These are phyloP conservation scores for Aspidiotus rigidus DNA, from an alignment of 2,888 invertebrate species.

Conservation along the genomic window DNA sequence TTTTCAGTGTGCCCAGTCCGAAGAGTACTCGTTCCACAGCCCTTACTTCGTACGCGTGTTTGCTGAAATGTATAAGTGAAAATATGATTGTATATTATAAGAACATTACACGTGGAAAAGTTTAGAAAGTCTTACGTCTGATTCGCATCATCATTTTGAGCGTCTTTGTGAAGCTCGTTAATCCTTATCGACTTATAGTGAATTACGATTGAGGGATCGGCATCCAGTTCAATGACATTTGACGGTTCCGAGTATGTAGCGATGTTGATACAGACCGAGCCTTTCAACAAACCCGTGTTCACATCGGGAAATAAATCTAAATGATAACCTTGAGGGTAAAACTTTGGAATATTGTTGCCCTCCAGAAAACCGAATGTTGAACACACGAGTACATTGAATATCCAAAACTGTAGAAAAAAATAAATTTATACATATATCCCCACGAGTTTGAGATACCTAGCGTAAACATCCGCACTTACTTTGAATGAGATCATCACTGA, in stretches of 20 bases:
- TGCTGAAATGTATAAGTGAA: not conserved
- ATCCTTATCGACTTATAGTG: slow-evolving; percentile 23
- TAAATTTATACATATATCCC: too few species aligned
- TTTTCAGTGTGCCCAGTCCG: slow-evolving; percentile 5
- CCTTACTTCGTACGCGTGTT: slow-evolving; percentile 6
- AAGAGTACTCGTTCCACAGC: slow-evolving; percentile 23
- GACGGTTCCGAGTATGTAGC: slow-evolving; percentile 23
- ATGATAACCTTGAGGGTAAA: slow-evolving; percentile 26
- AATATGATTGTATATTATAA: not conserved
- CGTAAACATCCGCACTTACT: too few species aligned
- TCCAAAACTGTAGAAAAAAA: too few species aligned
- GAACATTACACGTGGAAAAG: not conserved
- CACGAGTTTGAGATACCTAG: too few species aligned
- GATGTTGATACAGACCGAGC: slow-evolving; percentile 19
- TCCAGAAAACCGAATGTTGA: not conserved
- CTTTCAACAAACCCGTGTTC: slow-evolving; percentile 11
- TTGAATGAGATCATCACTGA: too few species aligned
- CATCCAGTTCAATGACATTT: slow-evolving; percentile 24
- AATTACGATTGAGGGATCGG: slow-evolving; percentile 15
- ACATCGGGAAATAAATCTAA: slow-evolving; percentile 24
- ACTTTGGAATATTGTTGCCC: slow-evolving; percentile 22
- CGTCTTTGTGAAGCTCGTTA: not conserved
- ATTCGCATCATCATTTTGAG: not conserved
- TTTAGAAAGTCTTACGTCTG: slow-evolving; percentile 11
- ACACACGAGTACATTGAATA: too few species aligned